Evolutionary conservation across 2,797 vertebrate species (phyloP).

Genomic region (Dallia pectoralis): DNA sequence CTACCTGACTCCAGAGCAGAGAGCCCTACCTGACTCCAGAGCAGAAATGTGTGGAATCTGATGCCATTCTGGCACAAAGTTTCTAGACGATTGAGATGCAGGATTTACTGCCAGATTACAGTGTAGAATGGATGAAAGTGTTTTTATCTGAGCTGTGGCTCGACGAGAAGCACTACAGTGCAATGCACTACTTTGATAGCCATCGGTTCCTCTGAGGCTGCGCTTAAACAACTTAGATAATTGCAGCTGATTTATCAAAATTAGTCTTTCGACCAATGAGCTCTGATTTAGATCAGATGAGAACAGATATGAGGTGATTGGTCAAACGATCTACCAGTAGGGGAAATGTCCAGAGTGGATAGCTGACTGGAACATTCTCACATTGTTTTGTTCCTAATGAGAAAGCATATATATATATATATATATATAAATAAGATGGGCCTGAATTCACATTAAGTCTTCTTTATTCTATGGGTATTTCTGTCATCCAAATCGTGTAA

Average conservation of each 20-base stretch:
- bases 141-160: conserved; percentile 12
- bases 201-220: neutral
- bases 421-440: too few species aligned
- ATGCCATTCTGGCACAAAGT: neutral
- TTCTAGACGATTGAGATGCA: conserved; percentile 30
- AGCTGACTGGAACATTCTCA: too few species aligned
- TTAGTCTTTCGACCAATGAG: too few species aligned
- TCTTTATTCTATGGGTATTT: neutral
- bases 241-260: too few species aligned
- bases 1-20: neutral
- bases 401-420: too few species aligned
- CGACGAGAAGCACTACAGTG: neutral
- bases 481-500: neutral
- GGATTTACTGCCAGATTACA: conserved; percentile 25
- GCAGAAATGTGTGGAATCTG: neutral
- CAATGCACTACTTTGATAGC: neutral
- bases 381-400: neutral
- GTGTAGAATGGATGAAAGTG: conserved; percentile 22
- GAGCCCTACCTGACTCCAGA: neutral
- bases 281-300: too few species aligned
- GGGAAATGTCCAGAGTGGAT: too few species aligned
- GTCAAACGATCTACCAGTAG: too few species aligned
- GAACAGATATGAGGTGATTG: too few species aligned
- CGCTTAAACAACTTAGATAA: too few species aligned
- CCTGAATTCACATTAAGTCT: neutral